These are phyloP conservation scores for Drosophila cardini DNA, from an alignment of 1,140 invertebrate genomes.

Conservation along the genomic window DNA sequence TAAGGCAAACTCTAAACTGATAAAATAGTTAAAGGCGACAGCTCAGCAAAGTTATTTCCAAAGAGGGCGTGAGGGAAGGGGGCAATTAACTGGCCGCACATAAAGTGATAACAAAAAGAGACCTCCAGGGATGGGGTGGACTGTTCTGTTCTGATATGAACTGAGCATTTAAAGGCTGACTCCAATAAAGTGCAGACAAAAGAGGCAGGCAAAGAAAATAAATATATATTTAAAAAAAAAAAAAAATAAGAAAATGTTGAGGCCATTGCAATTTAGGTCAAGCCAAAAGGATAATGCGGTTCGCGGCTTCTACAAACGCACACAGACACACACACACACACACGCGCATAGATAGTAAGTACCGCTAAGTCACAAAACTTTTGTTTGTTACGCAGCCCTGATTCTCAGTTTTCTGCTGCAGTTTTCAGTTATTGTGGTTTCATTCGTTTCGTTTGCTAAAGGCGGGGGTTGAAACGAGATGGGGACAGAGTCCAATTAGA, in stretches of 20 bases:
- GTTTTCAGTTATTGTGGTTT: constrained; percentile 49
- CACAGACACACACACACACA: background rate
- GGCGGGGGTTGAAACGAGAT: background rate
- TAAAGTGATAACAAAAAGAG: constrained; percentile 64
- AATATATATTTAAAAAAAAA: constrained; percentile 33
- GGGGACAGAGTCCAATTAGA: constrained; percentile 53
- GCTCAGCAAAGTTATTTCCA: constrained; percentile 55
- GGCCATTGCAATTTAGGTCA: constrained; percentile 72
- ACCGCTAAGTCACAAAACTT: constrained; percentile 51
- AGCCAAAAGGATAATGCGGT: constrained; percentile 70
- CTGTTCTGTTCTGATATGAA: background rate
- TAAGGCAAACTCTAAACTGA: constrained; percentile 45
- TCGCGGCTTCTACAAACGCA: constrained; percentile 48
- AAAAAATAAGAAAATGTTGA: constrained; percentile 26
- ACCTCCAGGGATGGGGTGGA: background rate
- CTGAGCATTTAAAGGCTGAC: constrained; percentile 3
- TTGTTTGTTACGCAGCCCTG: constrained; percentile 40
- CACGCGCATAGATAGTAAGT: constrained; percentile 25
- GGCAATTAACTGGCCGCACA: constrained; percentile 73
- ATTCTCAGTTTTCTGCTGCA: constrained; percentile 42
- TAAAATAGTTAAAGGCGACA: constrained; percentile 59
- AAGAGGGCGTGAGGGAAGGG: background rate
- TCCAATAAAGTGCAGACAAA: constrained; percentile 63
- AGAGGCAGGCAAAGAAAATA: constrained; percentile 42
- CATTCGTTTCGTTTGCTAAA: background rate